Evolutionary conservation across 2,888 invertebrate species (phyloP), one percentile per base, ranked within the genome.

Genomic region (Prenolepis imparis): DNA sequence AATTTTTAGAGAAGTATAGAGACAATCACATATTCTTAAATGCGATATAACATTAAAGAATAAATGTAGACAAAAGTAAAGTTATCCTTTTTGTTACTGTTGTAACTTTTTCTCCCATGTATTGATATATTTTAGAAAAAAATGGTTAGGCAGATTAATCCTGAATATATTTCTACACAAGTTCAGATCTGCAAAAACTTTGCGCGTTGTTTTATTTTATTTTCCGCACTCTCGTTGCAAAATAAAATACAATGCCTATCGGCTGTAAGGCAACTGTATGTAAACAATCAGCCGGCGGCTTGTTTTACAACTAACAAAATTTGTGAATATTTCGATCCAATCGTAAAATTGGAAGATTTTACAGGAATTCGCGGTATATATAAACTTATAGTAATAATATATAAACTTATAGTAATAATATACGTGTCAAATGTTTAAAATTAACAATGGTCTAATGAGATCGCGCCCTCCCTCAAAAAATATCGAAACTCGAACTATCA

Each of bases 401-500:
- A 75, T 63, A 74, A 64, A 86, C 75, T 84, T 84, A 85, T 84
- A 82, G 67, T 84, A 82, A 83, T 85, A 83, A 87, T 80, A 82
- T n/a, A 52, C 77, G 84, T 77, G 83, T 66, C 84, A 84, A 87
- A 88, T 85, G 70, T 52, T 48, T 86, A 90, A 87, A 88, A 85
- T 90, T 90, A 90, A 85, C 82, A 75, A 55, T 41, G 84, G 84
- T 66, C 83, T 86, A 83, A 75, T 77, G 82, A 87, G 82, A 5
- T 80, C 81, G 36, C 52, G 2, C 0, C 83, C 74, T 84, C 77
- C 85, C 63, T 67, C n/a, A 72, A 63, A 87, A 89, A 90, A 87
- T 87, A 44, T 86, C 89, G 91, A 90, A 91, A 91, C 84, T 84
- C 84, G 90, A 91, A 89, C 90, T 89, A 66, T 78, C 83, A 88